A percentile compares a stretch with the other conserved stretches of the same genome.
Conservation (phyloP, 2,888 invertebrate species). For the Argyresthia albistria region DNA sequence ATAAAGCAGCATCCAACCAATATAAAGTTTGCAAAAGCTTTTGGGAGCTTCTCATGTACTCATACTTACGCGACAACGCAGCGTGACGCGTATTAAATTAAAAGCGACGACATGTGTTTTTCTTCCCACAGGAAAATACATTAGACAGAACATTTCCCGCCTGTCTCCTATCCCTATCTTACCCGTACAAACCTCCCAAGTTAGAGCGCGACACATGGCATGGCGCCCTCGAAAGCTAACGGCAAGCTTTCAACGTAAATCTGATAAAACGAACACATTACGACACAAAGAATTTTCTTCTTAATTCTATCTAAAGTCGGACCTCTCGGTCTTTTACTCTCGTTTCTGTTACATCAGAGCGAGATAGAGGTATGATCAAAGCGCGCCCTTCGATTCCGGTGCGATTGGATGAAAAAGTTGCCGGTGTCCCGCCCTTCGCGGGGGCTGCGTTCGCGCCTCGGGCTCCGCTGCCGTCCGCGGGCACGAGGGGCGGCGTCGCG, state of each 20-base stretch:
- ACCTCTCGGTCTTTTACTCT: constrained; percentile 21
- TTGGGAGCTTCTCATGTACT: neutral
- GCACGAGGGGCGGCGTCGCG: constrained; percentile 64
- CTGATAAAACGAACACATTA: constrained; percentile 68
- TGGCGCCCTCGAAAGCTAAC: constrained; percentile 60
- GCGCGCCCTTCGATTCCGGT: constrained; percentile 16
- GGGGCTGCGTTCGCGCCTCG: constrained; percentile 61
- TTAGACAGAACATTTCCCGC: constrained; percentile 66
- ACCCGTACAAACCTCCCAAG: constrained; percentile 12
- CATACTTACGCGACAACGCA: constrained; percentile 21
- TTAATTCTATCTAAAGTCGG: constrained; percentile 26
- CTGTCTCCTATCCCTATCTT: constrained; percentile 29
- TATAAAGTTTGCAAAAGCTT: constrained; percentile 2
- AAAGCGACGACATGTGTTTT: constrained; percentile 72
- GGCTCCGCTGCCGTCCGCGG: constrained; percentile 28
- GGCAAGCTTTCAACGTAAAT: constrained; percentile 69
- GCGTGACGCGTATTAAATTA: constrained; percentile 70
- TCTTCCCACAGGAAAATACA: constrained; percentile 71
- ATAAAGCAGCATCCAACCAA: constrained; percentile 7
- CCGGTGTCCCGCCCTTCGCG: constrained; percentile 50
- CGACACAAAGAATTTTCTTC: constrained; percentile 63
- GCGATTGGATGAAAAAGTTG: constrained; percentile 61
- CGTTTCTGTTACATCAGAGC: neutral
- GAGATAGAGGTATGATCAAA: neutral
- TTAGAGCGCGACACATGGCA: constrained; percentile 31